Percentiles rank a stretch among this genome's conserved stretches.
Evolutionary conservation across 2,888 invertebrate genomes (phyloP).

Genomic region (Lacanobia wlatinum): DNA sequence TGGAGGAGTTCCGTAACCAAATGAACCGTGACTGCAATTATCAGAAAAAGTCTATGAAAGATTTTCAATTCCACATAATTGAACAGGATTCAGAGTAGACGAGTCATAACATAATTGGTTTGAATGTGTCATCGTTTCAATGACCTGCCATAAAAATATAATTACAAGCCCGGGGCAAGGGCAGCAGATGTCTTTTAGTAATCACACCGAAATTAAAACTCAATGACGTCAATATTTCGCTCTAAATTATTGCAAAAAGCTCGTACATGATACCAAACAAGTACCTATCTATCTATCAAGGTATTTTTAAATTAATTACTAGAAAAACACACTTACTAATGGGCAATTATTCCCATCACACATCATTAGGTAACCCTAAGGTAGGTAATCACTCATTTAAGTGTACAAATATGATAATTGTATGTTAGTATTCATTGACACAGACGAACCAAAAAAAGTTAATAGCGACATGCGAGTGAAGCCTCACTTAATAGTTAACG

Average conservation of each 20-base stretch:
- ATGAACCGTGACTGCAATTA: slow-evolving; percentile 10
- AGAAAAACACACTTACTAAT: slow-evolving; percentile 25
- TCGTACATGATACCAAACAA: background rate
- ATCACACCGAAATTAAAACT: slow-evolving; percentile 24
- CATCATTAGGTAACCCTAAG: slow-evolving; percentile 29
- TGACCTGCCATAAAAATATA: slow-evolving; percentile 91
- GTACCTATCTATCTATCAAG: background rate
- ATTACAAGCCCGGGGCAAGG: slow-evolving; percentile 52
- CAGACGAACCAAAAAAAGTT: slow-evolving; percentile 43
- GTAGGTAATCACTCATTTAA: slow-evolving; percentile 22
- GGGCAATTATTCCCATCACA: slow-evolving; percentile 35
- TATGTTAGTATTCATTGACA: slow-evolving; percentile 39
- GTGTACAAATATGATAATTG: slow-evolving; percentile 36
- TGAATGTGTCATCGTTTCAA: slow-evolving; percentile 96
- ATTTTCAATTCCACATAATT: background rate
- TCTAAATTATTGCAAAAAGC: slow-evolving; percentile 48
- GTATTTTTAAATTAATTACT: background rate
- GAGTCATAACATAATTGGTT: slow-evolving; percentile 29
- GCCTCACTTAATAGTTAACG: slow-evolving; percentile 15
- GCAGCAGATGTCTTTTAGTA: slow-evolving; percentile 36
- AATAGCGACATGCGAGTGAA: slow-evolving; percentile 24
- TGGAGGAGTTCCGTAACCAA: background rate
- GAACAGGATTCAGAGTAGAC: slow-evolving; percentile 39
- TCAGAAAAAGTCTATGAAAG: background rate
- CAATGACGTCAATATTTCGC: slow-evolving; percentile 40